Percentiles rank a stretch among this genome's conserved stretches.
Conservation (phyloP, 2,888 invertebrate genomes). For the Lepidonotus clava region DNA sequence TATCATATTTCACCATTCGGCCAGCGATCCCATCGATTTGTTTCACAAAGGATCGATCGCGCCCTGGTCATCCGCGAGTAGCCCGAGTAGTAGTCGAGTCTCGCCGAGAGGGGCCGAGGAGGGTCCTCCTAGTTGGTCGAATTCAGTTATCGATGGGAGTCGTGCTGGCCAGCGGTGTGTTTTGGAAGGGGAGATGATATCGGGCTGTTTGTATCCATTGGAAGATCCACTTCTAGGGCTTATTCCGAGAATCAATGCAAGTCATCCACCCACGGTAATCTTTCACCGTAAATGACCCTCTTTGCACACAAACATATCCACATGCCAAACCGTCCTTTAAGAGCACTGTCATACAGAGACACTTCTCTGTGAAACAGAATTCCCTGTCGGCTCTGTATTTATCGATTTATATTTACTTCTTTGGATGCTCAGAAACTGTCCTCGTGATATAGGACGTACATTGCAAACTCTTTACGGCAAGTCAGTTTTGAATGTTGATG, state of each 20-base stretch:
- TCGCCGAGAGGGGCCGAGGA: background rate
- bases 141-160: background rate
- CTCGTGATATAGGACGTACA: no score
- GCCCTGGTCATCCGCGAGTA: background rate
- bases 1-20: conserved; percentile 30
- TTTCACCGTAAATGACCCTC: background rate
- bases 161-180: background rate
- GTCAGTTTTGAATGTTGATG: conserved; percentile 43
- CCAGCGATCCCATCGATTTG: background rate
- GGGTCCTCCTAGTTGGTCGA: background rate
- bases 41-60: background rate
- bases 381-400: no score
- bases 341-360: no score
- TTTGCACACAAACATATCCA: no score
- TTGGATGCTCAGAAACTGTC: no score
- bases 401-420: no score
- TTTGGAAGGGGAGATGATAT: conserved; percentile 17
- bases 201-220: conserved; percentile 1
- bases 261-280: background rate
- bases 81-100: background rate
- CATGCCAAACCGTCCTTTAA: no score
- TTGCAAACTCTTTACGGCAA: no score
- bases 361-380: no score
- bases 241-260: conserved; percentile 12
- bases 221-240: conserved; percentile 11